Conservation (phyloP, 2,888 invertebrate genomes). For the Acrobasis consociella region DNA sequence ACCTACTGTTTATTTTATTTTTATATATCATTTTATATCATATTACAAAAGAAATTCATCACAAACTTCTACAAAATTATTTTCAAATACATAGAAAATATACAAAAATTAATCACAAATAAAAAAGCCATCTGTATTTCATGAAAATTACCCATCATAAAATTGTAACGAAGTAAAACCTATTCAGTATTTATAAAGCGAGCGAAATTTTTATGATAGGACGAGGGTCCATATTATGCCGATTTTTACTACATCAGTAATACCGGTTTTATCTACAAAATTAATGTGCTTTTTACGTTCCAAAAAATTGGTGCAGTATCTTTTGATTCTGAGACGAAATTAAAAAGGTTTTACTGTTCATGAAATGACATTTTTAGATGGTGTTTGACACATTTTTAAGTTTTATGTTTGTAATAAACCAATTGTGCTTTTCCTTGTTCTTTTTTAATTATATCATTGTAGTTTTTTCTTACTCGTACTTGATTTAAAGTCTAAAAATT, state of each 20-base stretch:
- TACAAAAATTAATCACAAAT: not conserved
- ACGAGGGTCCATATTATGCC: constrained; percentile 22
- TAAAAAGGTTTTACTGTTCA: not conserved
- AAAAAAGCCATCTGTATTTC: not conserved
- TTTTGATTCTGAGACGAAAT: constrained; percentile 14
- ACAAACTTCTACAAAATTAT: too few species aligned
- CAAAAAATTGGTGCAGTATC: constrained; percentile 14
- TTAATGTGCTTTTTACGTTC: constrained; percentile 17
- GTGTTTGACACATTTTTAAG: constrained; percentile 5
- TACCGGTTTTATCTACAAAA: constrained; percentile 17
- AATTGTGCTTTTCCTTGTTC: too few species aligned
- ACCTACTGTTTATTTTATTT: too few species aligned
- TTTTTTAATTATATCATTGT: too few species aligned
- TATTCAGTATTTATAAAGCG: constrained; percentile 46
- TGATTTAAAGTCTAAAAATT: too few species aligned
- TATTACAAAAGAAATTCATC: too few species aligned
- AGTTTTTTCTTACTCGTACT: too few species aligned
- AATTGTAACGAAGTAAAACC: constrained; percentile 41
- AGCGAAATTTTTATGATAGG: constrained; percentile 48
- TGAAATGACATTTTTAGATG: constrained; percentile 4
- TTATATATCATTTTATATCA: too few species aligned
- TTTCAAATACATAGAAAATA: not conserved
- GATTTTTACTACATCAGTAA: constrained; percentile 21
- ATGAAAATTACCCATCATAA: constrained; percentile 31
- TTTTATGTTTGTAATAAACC: not conserved